A percentile compares a stretch with the other conserved stretches of the same genome.
phyloP scores from a whole-genome alignment of 30 jellyfish, hydroid and myxozoan genomes.

The Sanderia malayensis region DNA sequence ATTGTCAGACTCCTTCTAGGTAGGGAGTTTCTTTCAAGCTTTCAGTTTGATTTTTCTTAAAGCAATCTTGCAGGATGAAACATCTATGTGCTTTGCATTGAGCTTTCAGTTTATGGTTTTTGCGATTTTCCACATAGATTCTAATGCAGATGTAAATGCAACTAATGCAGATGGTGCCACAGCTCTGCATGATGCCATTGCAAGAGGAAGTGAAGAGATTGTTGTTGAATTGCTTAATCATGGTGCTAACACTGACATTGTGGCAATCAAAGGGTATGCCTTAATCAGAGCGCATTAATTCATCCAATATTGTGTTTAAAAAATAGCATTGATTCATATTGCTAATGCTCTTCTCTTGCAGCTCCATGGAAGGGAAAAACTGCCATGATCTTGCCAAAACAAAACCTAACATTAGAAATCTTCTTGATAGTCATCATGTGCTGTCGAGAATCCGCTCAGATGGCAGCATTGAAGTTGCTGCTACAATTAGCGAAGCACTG shows the following conservation, averaged over 20 bases:
- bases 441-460: too few relatives aligned
- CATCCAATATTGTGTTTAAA: too few relatives aligned
- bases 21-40: too few relatives aligned
- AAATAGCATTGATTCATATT: too few relatives aligned
- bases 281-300: too few relatives aligned
- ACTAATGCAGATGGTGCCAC: conserved; percentile 84
- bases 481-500: too few relatives aligned
- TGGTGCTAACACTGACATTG: conserved; percentile 63
- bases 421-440: conserved; percentile 34
- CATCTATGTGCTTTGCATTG: too few relatives aligned
- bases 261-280: conserved; percentile 88
- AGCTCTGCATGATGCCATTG: conserved; percentile 85
- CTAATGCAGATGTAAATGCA: conserved; percentile 88
- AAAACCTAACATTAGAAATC: conserved; percentile 29
- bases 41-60: too few relatives aligned
- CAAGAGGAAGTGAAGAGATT: conserved; percentile 68
- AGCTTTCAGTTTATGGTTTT: too few relatives aligned
- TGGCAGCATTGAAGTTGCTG: too few relatives aligned
- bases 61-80: too few relatives aligned
- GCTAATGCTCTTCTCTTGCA: background rate
- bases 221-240: conserved; percentile 64
- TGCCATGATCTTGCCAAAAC: conserved; percentile 46
- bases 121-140: conserved; percentile 35
- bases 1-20: conserved; percentile 76
- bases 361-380: conserved; percentile 52